Base-by-base conservation (phyloP, 2,888 invertebrate genomes). In the Nezara viridula region DNA sequence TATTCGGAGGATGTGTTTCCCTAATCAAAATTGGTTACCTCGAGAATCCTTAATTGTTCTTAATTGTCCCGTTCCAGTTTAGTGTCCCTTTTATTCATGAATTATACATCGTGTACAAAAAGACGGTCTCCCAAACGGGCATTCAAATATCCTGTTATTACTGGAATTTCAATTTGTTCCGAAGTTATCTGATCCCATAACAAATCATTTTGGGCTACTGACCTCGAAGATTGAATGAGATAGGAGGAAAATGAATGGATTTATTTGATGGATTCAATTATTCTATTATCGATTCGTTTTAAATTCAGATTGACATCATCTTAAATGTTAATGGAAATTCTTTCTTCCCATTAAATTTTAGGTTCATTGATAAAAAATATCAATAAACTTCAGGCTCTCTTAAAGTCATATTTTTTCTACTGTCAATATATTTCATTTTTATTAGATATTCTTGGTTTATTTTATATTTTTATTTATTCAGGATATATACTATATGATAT, bases 101-200 rank as follows among this genome's bases (percentile, higher is more conserved):
- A 73, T 73, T 73, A 73, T 73, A 73, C 66, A 73, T 73, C 19
- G 6, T 37, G 66, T 73, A 73, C 32, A 73, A 73, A 73, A 73
- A 16, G 32, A 37, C 32, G 6, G 66, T 73, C 37, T 37, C 66
- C 66, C 32, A 73, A 73, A 27, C 14, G 66, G 66, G 66, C 66
- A 73, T 37, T 73, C 66, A 73, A 73, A 37, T 73, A 73, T 73
- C 66, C 66, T 73, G 66, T 73, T 73, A 73, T 73, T 73, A 73
- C 66, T 21, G 66, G 66, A 73, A 73, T 73, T 73, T 73, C 66
- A 73, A 73, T 73, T 73, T 73, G 66, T 73, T 73, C 66, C 37
- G 21, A 73, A 73, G 66, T 73, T 73, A 73, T 73, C 66, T 73
- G 66, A 73, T 73, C 37, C 66, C 66, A 73, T 7, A 73, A 73